Percentiles rank a stretch among this genome's conserved stretches.
These are phyloP conservation scores for Holacanthus passer DNA, from an alignment of 2,113 vertebrate species.

Conservation along the genomic window DNA sequence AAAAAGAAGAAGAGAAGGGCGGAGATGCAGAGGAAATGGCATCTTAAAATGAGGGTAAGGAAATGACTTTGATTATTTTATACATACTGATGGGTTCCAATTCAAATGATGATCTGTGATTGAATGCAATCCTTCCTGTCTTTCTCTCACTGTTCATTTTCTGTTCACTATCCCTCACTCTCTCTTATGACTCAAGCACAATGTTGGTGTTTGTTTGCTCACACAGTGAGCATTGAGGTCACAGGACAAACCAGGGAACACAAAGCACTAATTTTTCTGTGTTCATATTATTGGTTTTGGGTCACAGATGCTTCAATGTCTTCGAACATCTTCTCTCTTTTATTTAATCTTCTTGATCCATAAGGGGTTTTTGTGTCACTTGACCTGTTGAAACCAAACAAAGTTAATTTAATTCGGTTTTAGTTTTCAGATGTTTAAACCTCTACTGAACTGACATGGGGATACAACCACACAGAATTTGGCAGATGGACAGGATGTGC, in stretches of 20 bases:
- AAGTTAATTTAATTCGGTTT: neutral
- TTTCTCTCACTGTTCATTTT: neutral
- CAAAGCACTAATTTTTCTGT: neutral
- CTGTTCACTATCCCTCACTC: neutral
- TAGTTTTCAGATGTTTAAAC: neutral
- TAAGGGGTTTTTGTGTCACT: no score
- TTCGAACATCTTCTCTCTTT: neutral
- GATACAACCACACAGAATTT: neutral
- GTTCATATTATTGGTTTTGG: neutral
- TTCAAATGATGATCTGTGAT: neutral
- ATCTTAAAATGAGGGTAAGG: conserved; percentile 19
- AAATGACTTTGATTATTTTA: conserved; percentile 49
- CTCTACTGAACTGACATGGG: no score
- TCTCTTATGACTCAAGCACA: conserved; percentile 35
- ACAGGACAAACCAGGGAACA: conserved; percentile 8
- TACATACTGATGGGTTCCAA: neutral
- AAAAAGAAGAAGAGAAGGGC: neutral
- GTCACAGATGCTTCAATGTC: neutral
- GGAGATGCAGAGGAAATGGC: conserved; percentile 18
- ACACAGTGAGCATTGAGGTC: conserved; percentile 18
- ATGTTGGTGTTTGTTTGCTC: conserved; percentile 43
- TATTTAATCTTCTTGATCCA: neutral
- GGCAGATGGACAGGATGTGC: neutral
- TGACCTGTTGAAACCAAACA: neutral
- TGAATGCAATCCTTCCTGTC: neutral